A percentile compares a stretch with the other conserved stretches of the same genome.
phyloP scores from a whole-genome alignment of 2,113 vertebrate genomes.

The Macrotus californicus region DNA sequence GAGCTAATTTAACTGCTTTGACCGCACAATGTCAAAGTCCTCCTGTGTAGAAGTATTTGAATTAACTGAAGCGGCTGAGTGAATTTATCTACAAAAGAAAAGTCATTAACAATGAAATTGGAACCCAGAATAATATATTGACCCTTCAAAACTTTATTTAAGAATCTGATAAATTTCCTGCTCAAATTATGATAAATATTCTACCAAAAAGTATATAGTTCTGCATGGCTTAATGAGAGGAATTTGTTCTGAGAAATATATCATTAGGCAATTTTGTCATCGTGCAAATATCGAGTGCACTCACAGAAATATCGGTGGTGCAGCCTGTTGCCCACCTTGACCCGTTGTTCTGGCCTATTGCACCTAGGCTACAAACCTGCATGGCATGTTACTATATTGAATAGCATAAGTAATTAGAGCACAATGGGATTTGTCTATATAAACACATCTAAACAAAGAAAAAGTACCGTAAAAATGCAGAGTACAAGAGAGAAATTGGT shows the following conservation, averaged over 20 bases:
- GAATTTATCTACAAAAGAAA: background rate
- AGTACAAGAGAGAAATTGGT: background rate
- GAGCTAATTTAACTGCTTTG: background rate
- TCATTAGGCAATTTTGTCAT: background rate
- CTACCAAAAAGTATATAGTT: background rate
- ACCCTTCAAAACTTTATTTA: background rate
- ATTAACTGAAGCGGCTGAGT: background rate
- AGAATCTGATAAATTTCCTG: background rate
- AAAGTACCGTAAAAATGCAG: background rate
- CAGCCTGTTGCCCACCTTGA: background rate
- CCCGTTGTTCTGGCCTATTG: background rate
- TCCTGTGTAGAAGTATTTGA: background rate
- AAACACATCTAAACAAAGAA: background rate
- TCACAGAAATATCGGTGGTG: background rate
- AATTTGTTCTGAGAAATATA: background rate
- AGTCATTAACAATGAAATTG: background rate
- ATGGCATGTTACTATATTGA: fast-evolving
- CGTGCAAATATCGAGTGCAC: background rate
- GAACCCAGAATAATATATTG: background rate
- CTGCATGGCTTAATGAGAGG: background rate
- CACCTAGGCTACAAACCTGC: background rate
- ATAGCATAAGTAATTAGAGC: background rate
- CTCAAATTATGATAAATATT: background rate
- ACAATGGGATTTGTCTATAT: background rate
- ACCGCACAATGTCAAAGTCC: background rate